These are phyloP conservation scores for Pissodes strobi DNA, from an alignment of 1,140 invertebrate species.

Conservation along the genomic window DNA sequence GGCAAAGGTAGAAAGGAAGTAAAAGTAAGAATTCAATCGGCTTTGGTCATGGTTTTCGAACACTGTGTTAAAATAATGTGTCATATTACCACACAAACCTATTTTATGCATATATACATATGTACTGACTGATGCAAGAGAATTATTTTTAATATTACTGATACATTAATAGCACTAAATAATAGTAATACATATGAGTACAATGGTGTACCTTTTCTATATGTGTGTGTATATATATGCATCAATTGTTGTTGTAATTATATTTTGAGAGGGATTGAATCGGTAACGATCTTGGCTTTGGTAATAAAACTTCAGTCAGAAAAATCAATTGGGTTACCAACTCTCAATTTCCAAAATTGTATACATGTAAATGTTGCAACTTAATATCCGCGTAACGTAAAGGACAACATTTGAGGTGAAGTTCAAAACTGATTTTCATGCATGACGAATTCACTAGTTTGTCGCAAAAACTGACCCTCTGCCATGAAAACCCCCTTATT, in stretches of 20 bases:
- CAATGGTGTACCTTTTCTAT: not conserved
- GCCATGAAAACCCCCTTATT: too few species aligned
- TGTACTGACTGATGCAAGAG: conserved; percentile 13
- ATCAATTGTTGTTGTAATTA: not conserved
- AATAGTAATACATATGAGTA: conserved; percentile 5
- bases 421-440: too few species aligned
- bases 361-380: too few species aligned
- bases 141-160: conserved; percentile 13
- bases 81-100: conserved; percentile 2
- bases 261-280: not conserved
- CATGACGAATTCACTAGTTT: too few species aligned
- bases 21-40: not conserved
- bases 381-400: too few species aligned
- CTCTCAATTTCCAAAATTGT: too few species aligned
- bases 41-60: not conserved
- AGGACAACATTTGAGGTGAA: too few species aligned
- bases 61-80: conserved; percentile 1
- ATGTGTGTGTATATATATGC: not conserved
- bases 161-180: not conserved
- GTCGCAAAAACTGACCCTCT: too few species aligned
- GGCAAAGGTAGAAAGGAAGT: not conserved
- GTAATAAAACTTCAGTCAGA: too few species aligned
- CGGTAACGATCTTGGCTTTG: too few species aligned
- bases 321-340: too few species aligned
- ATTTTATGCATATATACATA: not conserved